Base-by-base conservation (phyloP, 2,113 vertebrate genomes). In the Catagonus wagneri region DNA sequence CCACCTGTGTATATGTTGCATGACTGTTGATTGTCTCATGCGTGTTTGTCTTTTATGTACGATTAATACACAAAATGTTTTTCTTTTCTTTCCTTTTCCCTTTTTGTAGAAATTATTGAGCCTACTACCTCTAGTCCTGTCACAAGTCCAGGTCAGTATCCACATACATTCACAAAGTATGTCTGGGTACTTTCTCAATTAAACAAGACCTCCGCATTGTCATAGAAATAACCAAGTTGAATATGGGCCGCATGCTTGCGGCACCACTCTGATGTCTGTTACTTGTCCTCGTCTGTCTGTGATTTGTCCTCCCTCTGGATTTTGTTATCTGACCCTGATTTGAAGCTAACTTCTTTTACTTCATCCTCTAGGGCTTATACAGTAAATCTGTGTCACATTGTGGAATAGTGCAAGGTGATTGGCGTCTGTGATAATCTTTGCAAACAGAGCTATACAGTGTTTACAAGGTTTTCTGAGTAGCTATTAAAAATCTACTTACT, bases 121-220 rank as follows among this genome's bases (percentile, higher is more conserved):
- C 99, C 99, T 99, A 98, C 99, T 99, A 99, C 99, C 98, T 99
- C 99, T 99, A 99, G 99, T 99, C 98, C 99, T 99, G 99, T 99
- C 98, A 99, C 99, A 98, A 99, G 99, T 99, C 99, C 99, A 99
- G 99, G 99, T 99, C 99, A 99, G 99, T 99, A 99, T 99, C 99
- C 99, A 98, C 98, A 98, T 99, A 99, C 99, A 98, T 98, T 98
- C 98, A 98, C 97, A 91, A 98, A 99, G 99, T 99, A 99, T 98
- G 98, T 97, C 90, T 98, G 99, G 99, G 99, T 98, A 97, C 98
- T 98, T 94, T 96, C 98, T 98, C 95, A 87, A 78, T 95, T 92
- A 92, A 96, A 34, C 96, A 56, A 95, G 68, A 84, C 81, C n/a
- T 89, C 71, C 32, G 27, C 89, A 32, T 83, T 39, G 83, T 97